Base-by-base conservation (phyloP, 2,888 invertebrate species). In the Ophion slaviceki region DNA sequence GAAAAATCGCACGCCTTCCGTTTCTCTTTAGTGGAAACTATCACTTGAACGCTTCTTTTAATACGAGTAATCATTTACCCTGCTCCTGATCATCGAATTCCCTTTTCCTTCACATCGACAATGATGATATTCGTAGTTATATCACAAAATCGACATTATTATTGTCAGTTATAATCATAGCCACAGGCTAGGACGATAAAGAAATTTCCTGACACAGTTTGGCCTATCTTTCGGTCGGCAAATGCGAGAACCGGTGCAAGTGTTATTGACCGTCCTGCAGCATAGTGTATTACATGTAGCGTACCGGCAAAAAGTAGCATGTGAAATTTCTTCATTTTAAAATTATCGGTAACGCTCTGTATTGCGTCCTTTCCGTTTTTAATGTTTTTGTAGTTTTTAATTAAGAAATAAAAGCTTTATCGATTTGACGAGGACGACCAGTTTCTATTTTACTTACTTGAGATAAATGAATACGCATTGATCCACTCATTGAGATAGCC, bases 401-500 rank as follows among this genome's bases (percentile, higher is more conserved):
- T 7, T 24, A 32, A 53, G 32, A 57, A 67, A 57, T 40, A 36
- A 40, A 57, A 40, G 57, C 8, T 67, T 11, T 71, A 36, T 75
- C 72, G 64, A 62, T 70, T 8, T 11, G 59, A 77, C 57, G 59
- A 40, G 10, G 36, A 53, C 59, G 66, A 53, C 32, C 76, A 40
- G 28, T 81, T 71, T 75, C 75, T 62, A 32, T 5, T 75, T 81
- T 93, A 96, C 96, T 96, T 95, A 96, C 96, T 95, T 95, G 95
- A 95, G 90, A 96, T 95, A 92, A 96, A 96, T 89, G 95, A 95
- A 94, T 96, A 96, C 89, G 96, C 95, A 93, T 95, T 95, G 92
- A 96, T 96, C 96, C 96, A 96, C 92, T 96, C 96, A 88, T 95
- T 95, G 93, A 96, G 94, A 94, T 96, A 96, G 91, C 96, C 96